phyloP scores from a whole-genome alignment of 2,113 vertebrate genomes.

The Sardina pilchardus region DNA sequence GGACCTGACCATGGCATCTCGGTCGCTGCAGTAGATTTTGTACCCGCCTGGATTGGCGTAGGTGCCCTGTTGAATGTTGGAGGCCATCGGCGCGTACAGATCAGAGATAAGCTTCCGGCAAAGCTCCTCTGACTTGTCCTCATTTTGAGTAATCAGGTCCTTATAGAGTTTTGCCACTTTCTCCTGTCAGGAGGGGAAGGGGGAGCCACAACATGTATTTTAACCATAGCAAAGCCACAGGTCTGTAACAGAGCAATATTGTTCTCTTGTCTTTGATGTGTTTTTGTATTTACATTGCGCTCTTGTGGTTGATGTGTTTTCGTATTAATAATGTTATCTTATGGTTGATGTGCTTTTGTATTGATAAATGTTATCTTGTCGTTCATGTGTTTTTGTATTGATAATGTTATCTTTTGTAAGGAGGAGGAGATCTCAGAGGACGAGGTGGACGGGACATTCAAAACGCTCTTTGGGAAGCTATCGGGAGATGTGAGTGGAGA shows the following conservation, averaged over 20 bases:
- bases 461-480: slow-evolving; percentile 54
- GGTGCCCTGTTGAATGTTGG: slow-evolving; percentile 23
- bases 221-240: too few species aligned
- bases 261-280: background rate
- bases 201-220: too few species aligned
- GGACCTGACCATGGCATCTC: slow-evolving; percentile 35
- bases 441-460: slow-evolving; percentile 57
- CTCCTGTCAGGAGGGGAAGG: slow-evolving; percentile 38
- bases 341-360: background rate
- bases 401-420: background rate
- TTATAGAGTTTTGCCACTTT: slow-evolving; percentile 30
- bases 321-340: background rate
- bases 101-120: slow-evolving; percentile 47
- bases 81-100: slow-evolving; percentile 33
- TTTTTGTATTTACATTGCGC: background rate
- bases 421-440: slow-evolving; percentile 54
- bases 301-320: background rate
- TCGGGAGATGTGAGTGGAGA: slow-evolving; percentile 58
- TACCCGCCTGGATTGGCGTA: slow-evolving; percentile 58
- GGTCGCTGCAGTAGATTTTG: slow-evolving; percentile 41
- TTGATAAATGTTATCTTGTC: background rate
- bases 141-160: slow-evolving; percentile 44
- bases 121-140: slow-evolving; percentile 30
- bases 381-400: background rate
- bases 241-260: too few species aligned